Evolutionary conservation across 2,797 vertebrate genomes (phyloP).

Genomic region (Coendou prehensilis): DNA sequence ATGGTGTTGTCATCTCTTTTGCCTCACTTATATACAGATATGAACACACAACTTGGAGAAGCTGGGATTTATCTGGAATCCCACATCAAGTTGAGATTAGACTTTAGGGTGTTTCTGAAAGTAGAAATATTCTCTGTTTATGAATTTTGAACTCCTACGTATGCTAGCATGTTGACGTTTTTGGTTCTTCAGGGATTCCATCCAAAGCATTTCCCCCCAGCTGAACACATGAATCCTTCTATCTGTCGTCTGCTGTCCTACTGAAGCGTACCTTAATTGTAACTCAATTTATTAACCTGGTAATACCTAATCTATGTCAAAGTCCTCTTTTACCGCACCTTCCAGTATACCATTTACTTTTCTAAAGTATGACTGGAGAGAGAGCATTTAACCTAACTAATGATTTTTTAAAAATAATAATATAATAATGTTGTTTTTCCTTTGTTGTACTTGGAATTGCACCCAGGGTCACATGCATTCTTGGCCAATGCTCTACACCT

Average conservation of each 20-base stretch:
- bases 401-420: not conserved
- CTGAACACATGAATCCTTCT: not conserved
- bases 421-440: not conserved
- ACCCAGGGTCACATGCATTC: not conserved
- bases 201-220: not conserved
- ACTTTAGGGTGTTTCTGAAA: not conserved
- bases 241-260: not conserved
- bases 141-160: not conserved
- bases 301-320: not conserved
- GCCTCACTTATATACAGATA: not conserved
- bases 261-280: not conserved
- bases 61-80: not conserved
- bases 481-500: not conserved
- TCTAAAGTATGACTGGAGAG: not conserved
- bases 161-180: not conserved
- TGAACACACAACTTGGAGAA: not conserved
- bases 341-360: constrained; percentile 28
- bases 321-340: constrained; percentile 49
- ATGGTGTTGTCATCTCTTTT: not conserved
- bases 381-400: not conserved
- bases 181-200: not conserved
- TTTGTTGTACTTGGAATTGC: not conserved
- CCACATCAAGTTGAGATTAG: constrained; percentile 5
- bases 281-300: not conserved
- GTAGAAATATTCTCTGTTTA: not conserved